phyloP scores from a whole-genome alignment of 2,888 invertebrate genomes.

The Zele albiditarsus region DNA sequence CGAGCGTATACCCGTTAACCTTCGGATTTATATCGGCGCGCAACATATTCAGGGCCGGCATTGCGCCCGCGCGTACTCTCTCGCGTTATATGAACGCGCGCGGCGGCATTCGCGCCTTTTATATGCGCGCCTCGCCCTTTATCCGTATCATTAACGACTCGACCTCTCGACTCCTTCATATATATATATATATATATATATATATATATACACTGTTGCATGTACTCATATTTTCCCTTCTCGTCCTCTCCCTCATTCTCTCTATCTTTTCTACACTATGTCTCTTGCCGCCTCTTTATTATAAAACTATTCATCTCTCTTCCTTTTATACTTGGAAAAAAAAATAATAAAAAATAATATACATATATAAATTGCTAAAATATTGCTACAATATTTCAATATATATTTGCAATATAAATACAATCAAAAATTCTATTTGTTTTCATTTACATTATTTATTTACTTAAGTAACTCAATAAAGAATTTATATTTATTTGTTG shows the following conservation, averaged over 20 bases:
- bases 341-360: neutral
- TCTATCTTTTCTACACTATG: conserved; percentile 32
- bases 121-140: conserved; percentile 47
- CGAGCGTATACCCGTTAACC: conserved; percentile 53
- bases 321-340: neutral
- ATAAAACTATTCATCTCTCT: neutral
- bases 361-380: neutral
- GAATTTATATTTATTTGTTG: neutral
- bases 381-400: neutral
- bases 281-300: conserved; percentile 35
- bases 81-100: conserved; percentile 5
- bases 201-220: conserved; percentile 26
- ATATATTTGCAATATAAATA: neutral
- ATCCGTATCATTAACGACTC: conserved; percentile 51
- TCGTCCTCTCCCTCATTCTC: conserved; percentile 8
- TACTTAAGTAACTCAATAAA: neutral
- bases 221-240: conserved; percentile 24
- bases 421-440: neutral
- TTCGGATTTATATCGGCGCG: conserved; percentile 52
- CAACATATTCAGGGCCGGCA: conserved; percentile 50
- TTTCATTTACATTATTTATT: neutral
- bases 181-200: conserved; percentile 14
- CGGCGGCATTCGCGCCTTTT: conserved; percentile 42
- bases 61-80: conserved; percentile 35
- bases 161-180: conserved; percentile 45